Conservation (phyloP, 2,113 vertebrate genomes). For the Eretmochelys imbricata region DNA sequence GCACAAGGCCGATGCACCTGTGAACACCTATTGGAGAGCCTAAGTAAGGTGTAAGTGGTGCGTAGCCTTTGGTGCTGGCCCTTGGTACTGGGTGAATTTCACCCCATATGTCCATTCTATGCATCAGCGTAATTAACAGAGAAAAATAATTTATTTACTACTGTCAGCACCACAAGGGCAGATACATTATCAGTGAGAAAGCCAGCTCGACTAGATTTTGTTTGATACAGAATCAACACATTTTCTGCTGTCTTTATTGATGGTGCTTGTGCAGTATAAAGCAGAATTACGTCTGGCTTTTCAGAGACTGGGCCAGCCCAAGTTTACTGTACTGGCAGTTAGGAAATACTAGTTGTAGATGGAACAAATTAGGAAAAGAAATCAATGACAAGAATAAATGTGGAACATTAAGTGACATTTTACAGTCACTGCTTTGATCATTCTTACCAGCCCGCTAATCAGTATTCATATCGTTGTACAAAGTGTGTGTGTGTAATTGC, state of each 20-base stretch:
- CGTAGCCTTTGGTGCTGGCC: background rate
- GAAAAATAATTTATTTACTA: background rate
- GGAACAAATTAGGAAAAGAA: background rate
- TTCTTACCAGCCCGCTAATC: accelerated
- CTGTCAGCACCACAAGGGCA: background rate
- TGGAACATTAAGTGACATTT: background rate
- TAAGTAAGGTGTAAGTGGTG: background rate
- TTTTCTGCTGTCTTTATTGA: background rate
- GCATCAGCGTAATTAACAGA: background rate
- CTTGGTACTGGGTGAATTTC: background rate
- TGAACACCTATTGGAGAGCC: background rate
- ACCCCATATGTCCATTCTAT: background rate
- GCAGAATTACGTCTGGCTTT: background rate
- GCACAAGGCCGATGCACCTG: background rate
- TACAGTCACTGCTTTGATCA: background rate
- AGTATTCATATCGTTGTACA: background rate
- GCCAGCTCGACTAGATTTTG: background rate
- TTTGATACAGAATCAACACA: background rate
- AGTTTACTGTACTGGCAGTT: background rate
- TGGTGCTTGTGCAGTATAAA: background rate
- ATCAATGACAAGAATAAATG: background rate
- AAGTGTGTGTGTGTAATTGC: background rate
- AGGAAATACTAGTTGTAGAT: background rate
- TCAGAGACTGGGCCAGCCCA: background rate
- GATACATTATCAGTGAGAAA: background rate